Percentiles rank a stretch among this genome's conserved stretches.
These are phyloP conservation scores for Meandrusa payeni DNA, from an alignment of 2,888 invertebrate genomes.

Conservation along the genomic window DNA sequence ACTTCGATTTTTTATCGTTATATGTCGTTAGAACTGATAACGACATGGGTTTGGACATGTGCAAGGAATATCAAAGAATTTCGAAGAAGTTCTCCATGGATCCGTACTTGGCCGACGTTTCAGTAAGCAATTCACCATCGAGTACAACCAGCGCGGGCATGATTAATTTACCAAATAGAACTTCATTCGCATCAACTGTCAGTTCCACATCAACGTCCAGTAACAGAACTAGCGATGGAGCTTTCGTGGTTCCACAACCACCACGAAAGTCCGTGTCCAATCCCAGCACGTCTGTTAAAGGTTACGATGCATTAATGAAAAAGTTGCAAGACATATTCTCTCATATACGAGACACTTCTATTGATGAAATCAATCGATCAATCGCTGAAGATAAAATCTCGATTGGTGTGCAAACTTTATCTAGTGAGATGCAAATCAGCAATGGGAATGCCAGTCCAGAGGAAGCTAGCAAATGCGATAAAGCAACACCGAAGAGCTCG, in stretches of 20 bases:
- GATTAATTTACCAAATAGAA: slow-evolving; percentile 64
- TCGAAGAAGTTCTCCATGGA: slow-evolving; percentile 72
- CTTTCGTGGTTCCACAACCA: slow-evolving; percentile 73
- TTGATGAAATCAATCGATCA: slow-evolving; percentile 53
- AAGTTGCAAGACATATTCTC: slow-evolving; percentile 70
- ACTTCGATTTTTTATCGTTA: slow-evolving; percentile 68
- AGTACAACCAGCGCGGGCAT: slow-evolving; percentile 71
- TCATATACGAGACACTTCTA: slow-evolving; percentile 55
- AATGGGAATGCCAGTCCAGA: slow-evolving; percentile 72
- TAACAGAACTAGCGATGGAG: slow-evolving; percentile 71
- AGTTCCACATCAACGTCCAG: slow-evolving; percentile 65
- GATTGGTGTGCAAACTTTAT: slow-evolving; percentile 61
- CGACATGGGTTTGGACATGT: slow-evolving; percentile 72
- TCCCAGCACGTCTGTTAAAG: slow-evolving; percentile 64
- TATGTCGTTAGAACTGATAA: slow-evolving; percentile 70
- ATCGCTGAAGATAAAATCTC: slow-evolving; percentile 64
- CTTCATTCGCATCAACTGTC: slow-evolving; percentile 67
- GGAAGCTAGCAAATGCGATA: slow-evolving; percentile 62
- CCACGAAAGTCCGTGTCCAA: slow-evolving; percentile 65
- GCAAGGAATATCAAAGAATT: slow-evolving; percentile 70
- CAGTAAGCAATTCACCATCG: slow-evolving; percentile 67
- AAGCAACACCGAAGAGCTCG: slow-evolving; percentile 76
- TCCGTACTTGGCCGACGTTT: slow-evolving; percentile 69
- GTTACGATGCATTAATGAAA: slow-evolving; percentile 64
- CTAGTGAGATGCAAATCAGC: slow-evolving; percentile 48